Percentiles rank a stretch among this genome's conserved stretches.
Evolutionary conservation across 2,797 vertebrate species (phyloP).

Genomic region (Acomys russatus): DNA sequence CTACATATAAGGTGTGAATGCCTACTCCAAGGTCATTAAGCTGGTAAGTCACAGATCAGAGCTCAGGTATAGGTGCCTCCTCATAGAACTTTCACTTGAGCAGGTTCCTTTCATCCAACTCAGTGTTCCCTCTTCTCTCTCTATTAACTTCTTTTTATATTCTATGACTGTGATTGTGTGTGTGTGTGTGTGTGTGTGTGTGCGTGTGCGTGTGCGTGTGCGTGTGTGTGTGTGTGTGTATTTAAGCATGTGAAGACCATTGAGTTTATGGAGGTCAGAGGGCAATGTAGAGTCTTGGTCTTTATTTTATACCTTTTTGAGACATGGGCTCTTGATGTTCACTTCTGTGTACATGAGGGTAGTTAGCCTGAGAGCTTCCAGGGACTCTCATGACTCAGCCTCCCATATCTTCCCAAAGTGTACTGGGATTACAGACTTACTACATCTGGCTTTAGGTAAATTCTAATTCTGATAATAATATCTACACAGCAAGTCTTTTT

Average conservation of each 20-base stretch:
- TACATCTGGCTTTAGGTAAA: neutral
- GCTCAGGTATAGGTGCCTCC: rapidly evolving
- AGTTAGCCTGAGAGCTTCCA: neutral
- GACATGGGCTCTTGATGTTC: neutral
- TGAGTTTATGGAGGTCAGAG: neutral
- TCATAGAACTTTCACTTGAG: neutral
- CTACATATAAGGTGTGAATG: neutral
- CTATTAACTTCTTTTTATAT: neutral
- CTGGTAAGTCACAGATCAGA: neutral
- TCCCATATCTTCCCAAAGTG: neutral
- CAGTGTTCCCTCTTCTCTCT: neutral
- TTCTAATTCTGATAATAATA: neutral
- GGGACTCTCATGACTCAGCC: neutral
- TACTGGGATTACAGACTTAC: too few species aligned
- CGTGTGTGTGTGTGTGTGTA: neutral
- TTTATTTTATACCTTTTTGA: neutral
- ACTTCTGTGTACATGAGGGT: too few species aligned
- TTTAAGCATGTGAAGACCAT: neutral
- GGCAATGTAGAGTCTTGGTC: neutral
- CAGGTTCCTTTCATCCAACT: neutral
- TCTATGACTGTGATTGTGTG: neutral
- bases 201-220: neutral
- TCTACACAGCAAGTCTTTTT: neutral
- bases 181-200: neutral
- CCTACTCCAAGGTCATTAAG: neutral